Conservation (phyloP, 2,888 invertebrate species). For the Amblyjoppa fuscipennis region DNA sequence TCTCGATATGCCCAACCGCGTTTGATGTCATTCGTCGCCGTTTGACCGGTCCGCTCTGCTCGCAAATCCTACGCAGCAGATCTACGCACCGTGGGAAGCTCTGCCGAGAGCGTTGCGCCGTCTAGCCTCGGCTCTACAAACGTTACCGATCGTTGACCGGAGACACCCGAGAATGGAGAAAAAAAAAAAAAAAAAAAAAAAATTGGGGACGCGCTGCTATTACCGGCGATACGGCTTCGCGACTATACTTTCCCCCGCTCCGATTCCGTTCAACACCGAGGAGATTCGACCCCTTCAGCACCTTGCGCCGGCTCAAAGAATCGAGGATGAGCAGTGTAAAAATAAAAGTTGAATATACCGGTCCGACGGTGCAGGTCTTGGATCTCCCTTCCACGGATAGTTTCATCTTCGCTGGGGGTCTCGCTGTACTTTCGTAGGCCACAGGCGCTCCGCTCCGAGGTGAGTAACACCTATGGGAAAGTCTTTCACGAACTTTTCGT, state of each 20-base stretch:
- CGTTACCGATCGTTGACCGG: slow-evolving; percentile 24
- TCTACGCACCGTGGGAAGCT: slow-evolving; percentile 82
- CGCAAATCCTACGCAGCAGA: slow-evolving; percentile 54
- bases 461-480: slow-evolving; percentile 77
- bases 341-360: slow-evolving; percentile 67
- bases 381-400: slow-evolving; percentile 40
- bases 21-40: slow-evolving; percentile 68
- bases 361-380: slow-evolving; percentile 61
- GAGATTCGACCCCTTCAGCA: slow-evolving; percentile 75
- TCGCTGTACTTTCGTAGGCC: slow-evolving; percentile 71
- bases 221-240: background rate
- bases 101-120: background rate
- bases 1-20: background rate
- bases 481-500: slow-evolving; percentile 73
- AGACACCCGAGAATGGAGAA: slow-evolving; percentile 19
- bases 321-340: slow-evolving; percentile 58
- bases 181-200: slow-evolving; percentile 33
- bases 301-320: slow-evolving; percentile 73
- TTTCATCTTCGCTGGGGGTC: slow-evolving; percentile 80
- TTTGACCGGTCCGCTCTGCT: slow-evolving; percentile 78
- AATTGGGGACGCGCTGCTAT: slow-evolving; percentile 27
- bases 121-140: background rate
- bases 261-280: slow-evolving; percentile 24
- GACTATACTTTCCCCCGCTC: slow-evolving; percentile 8
- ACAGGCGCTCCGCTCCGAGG: slow-evolving; percentile 23